Percentiles rank a stretch among this genome's conserved stretches.
These are phyloP conservation scores for Adrianichthys oophorus DNA, from an alignment of 2,797 vertebrate species.

Conservation along the genomic window DNA sequence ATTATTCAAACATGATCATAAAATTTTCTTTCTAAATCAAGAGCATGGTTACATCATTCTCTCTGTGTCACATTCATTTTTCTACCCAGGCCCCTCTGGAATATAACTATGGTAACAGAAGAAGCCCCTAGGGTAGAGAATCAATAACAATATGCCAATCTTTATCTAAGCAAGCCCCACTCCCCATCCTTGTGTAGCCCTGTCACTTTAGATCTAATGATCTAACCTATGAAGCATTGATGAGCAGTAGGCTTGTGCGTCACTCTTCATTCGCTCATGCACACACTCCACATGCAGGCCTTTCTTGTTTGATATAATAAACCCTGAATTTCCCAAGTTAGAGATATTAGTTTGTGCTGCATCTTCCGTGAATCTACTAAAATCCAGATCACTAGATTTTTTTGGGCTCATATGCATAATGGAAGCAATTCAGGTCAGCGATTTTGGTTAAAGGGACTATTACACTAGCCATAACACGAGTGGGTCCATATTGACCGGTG, in stretches of 20 bases:
- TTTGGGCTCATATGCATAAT: slow-evolving; percentile 6
- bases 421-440: slow-evolving; percentile 25
- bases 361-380: slow-evolving; percentile 17
- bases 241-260: slow-evolving; percentile 66
- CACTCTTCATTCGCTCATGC: slow-evolving; percentile 68
- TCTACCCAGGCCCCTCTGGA: slow-evolving; percentile 23
- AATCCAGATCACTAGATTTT: slow-evolving; percentile 16
- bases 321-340: slow-evolving; percentile 44
- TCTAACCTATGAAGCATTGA: slow-evolving; percentile 79
- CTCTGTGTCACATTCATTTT: slow-evolving; percentile 45
- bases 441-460: slow-evolving; percentile 41
- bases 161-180: slow-evolving; percentile 75
- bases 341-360: slow-evolving; percentile 32
- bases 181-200: slow-evolving; percentile 70
- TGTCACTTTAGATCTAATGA: slow-evolving; percentile 81
- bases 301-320: slow-evolving; percentile 42
- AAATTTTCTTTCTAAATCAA: slow-evolving; percentile 36
- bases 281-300: slow-evolving; percentile 14
- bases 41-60: slow-evolving; percentile 60
- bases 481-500: slow-evolving; percentile 77
- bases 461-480: slow-evolving; percentile 55
- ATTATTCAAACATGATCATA: slow-evolving; percentile 48
- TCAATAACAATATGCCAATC: slow-evolving; percentile 83
- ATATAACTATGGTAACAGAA: slow-evolving; percentile 74
- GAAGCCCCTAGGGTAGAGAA: slow-evolving; percentile 70